Evolutionary conservation across 2,797 vertebrate genomes (phyloP).

Genomic region (Hydrocynus forskahlii): DNA sequence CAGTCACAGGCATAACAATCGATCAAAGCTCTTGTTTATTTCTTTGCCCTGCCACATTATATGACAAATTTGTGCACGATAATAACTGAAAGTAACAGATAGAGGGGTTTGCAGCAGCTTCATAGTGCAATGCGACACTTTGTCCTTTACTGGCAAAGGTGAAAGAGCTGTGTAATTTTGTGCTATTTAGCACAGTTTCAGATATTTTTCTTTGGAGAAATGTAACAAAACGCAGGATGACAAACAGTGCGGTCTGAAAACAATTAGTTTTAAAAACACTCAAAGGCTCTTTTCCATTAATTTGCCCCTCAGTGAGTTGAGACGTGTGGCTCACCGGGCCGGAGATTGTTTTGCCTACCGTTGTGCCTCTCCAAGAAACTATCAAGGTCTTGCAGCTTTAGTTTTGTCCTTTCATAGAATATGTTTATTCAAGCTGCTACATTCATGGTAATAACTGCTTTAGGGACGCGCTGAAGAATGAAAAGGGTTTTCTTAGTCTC

Average conservation of each 20-base stretch:
- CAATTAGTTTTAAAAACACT: slow-evolving; percentile 15
- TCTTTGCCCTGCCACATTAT: background rate
- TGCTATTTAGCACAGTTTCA: background rate
- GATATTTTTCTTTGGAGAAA: background rate
- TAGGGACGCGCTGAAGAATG: background rate
- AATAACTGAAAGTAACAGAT: slow-evolving; percentile 6
- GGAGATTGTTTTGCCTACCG: background rate
- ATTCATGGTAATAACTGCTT: slow-evolving; percentile 8
- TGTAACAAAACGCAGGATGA: background rate
- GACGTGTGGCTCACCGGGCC: background rate
- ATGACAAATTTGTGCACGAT: background rate
- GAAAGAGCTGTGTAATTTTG: background rate
- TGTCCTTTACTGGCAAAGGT: no score
- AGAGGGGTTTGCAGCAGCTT: background rate
- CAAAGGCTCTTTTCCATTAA: background rate
- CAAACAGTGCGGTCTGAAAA: slow-evolving; percentile 5
- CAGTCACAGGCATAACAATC: background rate
- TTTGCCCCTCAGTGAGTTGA: slow-evolving; percentile 16
- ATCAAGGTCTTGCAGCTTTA: background rate
- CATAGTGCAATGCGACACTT: background rate
- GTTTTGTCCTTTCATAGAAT: background rate
- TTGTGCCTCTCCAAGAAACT: slow-evolving; percentile 15
- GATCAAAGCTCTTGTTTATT: slow-evolving; percentile 21
- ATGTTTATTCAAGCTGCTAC: slow-evolving; percentile 3
- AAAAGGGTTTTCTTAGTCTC: slow-evolving; percentile 2